phyloP scores from a whole-genome alignment of 2,888 invertebrate species.

The Kryphioiulus occultus region DNA sequence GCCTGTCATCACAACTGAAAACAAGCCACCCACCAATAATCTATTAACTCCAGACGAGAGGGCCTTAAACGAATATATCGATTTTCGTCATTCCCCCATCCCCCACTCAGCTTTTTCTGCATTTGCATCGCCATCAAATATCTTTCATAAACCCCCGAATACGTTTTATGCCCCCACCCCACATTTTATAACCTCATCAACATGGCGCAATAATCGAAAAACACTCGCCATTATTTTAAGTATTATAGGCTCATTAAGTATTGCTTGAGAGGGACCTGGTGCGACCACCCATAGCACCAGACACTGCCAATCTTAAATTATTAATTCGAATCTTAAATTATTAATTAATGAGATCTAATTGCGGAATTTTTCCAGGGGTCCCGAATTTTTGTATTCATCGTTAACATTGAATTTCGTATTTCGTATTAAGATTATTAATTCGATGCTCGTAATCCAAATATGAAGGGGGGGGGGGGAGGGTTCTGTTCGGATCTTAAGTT shows the following conservation, averaged over 20 bases:
- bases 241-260: not conserved
- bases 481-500: not conserved
- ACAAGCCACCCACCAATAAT: constrained; percentile 21
- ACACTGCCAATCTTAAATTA: not conserved
- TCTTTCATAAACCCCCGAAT: not conserved
- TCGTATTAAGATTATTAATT: constrained; percentile 25
- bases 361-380: not conserved
- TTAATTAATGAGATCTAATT: constrained; percentile 25
- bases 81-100: not conserved
- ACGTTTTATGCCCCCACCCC: not conserved
- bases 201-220: constrained; percentile 8
- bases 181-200: constrained; percentile 18
- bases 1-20: constrained; percentile 42
- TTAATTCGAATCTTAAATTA: constrained; percentile 8
- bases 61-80: constrained; percentile 41
- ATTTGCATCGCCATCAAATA: not conserved
- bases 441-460: not conserved
- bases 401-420: not conserved
- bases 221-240: not conserved
- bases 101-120: not conserved
- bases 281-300: not conserved
- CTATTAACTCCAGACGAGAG: not conserved
- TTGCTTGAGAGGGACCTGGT: not conserved
- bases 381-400: not conserved
- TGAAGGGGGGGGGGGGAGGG: not conserved